These are phyloP conservation scores for Petrocephalus zakoni DNA, from an alignment of 2,113 vertebrate species.

Conservation along the genomic window DNA sequence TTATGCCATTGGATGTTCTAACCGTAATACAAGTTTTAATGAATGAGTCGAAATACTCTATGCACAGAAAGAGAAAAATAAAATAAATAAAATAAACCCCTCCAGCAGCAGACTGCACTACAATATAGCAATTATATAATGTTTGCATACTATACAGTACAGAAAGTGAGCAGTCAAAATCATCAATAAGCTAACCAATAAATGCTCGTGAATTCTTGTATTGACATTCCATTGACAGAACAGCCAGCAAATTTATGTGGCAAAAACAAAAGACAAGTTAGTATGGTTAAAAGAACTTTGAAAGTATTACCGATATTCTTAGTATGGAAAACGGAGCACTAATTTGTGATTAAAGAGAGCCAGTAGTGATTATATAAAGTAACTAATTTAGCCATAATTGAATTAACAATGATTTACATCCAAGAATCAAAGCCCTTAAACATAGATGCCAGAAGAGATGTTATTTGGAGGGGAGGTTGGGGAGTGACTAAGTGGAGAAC, in stretches of 20 bases:
- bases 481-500: slow-evolving; percentile 22
- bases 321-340: neutral
- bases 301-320: neutral
- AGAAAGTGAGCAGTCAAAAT: neutral
- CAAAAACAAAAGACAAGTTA: neutral
- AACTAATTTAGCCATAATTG: neutral
- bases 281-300: neutral
- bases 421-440: neutral
- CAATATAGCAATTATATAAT: neutral
- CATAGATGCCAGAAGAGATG: neutral
- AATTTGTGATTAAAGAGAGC: neutral
- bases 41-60: neutral
- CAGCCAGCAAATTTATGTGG: neutral
- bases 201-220: neutral
- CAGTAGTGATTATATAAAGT: neutral
- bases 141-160: neutral
- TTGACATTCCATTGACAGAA: neutral
- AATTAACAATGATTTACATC: slow-evolving; percentile 7
- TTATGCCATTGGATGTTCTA: neutral
- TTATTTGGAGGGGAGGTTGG: slow-evolving; percentile 25
- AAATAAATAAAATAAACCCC: neutral
- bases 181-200: neutral
- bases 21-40: neutral
- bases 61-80: slow-evolving; percentile 5
- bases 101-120: neutral